A percentile compares a stretch with the other conserved stretches of the same genome.
These are phyloP conservation scores for Eidolon dupreanum DNA, from an alignment of 2,797 vertebrate species.

Conservation along the genomic window DNA sequence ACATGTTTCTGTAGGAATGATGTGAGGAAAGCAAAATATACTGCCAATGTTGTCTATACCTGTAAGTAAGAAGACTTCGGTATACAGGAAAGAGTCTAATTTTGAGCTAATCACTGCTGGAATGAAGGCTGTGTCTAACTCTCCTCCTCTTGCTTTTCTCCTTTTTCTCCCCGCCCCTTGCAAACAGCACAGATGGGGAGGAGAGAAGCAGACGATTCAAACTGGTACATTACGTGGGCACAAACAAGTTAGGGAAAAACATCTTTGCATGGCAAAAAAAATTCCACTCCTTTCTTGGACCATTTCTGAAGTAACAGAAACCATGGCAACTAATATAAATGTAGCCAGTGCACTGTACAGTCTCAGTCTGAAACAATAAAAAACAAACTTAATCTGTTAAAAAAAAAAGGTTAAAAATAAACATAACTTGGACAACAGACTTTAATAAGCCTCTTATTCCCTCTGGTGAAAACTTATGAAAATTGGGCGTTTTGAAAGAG, in stretches of 20 bases:
- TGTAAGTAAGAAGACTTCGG: not conserved
- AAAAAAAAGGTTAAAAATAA: constrained; percentile 70
- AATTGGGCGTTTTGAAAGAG: not conserved
- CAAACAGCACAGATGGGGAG: constrained; percentile 65
- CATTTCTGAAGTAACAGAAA: constrained; percentile 81
- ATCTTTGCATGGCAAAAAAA: constrained; percentile 78
- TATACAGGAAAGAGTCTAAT: not conserved
- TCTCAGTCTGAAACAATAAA: constrained; percentile 78
- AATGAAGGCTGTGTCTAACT: constrained; percentile 29
- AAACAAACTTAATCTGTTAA: constrained; percentile 67
- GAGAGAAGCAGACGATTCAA: constrained; percentile 69
- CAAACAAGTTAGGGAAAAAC: constrained; percentile 73
- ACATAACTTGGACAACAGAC: constrained; percentile 53
- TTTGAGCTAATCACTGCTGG: constrained; percentile 5
- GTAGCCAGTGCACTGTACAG: constrained; percentile 60
- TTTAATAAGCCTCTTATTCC: constrained; percentile 33
- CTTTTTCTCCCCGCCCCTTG: not conserved
- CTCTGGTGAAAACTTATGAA: constrained; percentile 38
- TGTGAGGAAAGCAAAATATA: not conserved
- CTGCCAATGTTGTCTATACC: not conserved
- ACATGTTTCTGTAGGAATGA: not conserved
- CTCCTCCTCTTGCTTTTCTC: not conserved
- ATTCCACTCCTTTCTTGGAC: constrained; percentile 79
- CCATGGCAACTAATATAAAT: constrained; percentile 82
- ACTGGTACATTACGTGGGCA: constrained; percentile 77